A percentile compares a stretch with the other conserved stretches of the same genome.
Evolutionary conservation across 2,797 vertebrate genomes (phyloP).

Genomic region (Peromyscus aztecus): DNA sequence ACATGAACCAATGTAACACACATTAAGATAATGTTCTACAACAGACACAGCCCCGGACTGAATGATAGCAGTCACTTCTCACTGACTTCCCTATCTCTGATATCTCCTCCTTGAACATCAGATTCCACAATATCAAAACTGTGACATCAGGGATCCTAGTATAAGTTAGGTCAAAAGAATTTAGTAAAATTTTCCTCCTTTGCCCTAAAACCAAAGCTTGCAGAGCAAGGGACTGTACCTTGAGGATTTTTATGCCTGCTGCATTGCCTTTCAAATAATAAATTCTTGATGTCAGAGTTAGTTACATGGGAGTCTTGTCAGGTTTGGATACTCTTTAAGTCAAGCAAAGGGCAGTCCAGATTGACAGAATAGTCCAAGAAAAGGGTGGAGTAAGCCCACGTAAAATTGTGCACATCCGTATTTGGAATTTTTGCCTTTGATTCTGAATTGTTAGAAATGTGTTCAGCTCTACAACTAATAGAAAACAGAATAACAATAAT

Average conservation of each 20-base stretch:
- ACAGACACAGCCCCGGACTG: not conserved
- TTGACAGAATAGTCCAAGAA: not conserved
- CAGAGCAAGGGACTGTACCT: not conserved
- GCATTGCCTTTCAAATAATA: not conserved
- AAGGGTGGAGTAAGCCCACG: not conserved
- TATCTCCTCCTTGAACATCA: not conserved
- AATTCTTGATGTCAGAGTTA: conserved; percentile 4
- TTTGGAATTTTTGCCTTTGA: not conserved
- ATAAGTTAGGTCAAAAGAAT: conserved; percentile 32
- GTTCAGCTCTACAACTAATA: conserved; percentile 1
- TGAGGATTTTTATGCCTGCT: not conserved
- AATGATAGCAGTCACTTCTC: not conserved
- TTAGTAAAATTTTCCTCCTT: conserved; percentile 23
- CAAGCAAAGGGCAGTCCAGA: not conserved
- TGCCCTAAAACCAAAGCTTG: conserved; percentile 47
- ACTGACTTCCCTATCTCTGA: not conserved
- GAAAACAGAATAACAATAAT: not conserved
- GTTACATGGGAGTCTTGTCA: not conserved
- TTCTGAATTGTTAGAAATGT: conserved; percentile 54
- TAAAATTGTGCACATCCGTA: conserved; percentile 29
- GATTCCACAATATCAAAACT: not conserved
- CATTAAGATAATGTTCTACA: too few species aligned
- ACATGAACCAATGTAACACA: too few species aligned
- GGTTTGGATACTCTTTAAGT: not conserved
- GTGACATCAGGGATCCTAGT: not conserved